These are phyloP conservation scores for Pelobates fuscus DNA, from an alignment of 2,113 vertebrate genomes.

Conservation along the genomic window DNA sequence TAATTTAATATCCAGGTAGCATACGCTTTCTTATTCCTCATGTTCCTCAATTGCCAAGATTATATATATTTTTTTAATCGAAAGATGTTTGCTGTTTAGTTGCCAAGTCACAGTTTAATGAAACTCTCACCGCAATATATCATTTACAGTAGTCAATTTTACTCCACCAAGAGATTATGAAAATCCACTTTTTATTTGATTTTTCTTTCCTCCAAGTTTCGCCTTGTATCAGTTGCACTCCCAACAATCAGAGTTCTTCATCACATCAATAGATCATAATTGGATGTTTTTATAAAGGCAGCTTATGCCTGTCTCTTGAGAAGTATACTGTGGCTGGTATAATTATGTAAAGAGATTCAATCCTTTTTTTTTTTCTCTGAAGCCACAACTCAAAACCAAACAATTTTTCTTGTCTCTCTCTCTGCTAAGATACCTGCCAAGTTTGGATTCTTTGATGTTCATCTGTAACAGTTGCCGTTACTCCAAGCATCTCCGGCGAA, in stretches of 20 bases:
- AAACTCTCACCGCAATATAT: constrained; percentile 31
- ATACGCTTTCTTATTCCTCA: background rate
- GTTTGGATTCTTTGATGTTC: constrained; percentile 53
- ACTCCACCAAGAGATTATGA: background rate
- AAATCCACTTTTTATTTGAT: constrained; percentile 39
- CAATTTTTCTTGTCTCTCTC: constrained; percentile 44
- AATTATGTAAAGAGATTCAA: background rate
- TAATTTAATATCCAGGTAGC: no score
- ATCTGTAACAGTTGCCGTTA: constrained; percentile 50
- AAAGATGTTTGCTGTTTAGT: background rate
- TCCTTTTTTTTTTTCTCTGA: background rate
- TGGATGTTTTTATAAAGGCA: constrained; percentile 5
- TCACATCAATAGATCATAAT: background rate
- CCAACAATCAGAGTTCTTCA: background rate
- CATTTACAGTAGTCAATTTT: background rate
- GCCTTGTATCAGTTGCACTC: constrained; percentile 43
- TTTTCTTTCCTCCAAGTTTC: constrained; percentile 23
- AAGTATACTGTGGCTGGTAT: constrained; percentile 20
- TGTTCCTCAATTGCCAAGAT: background rate
- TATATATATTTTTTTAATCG: background rate
- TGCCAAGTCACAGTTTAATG: constrained; percentile 2
- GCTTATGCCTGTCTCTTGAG: constrained; percentile 15
- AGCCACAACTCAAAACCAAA: constrained; percentile 33
- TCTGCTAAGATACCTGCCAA: constrained; percentile 39
- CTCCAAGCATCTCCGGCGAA: constrained; percentile 36